A percentile compares a stretch with the other conserved stretches of the same genome.
phyloP scores from a whole-genome alignment of 1,140 invertebrate genomes.

The Lordiphosa collinella region DNA sequence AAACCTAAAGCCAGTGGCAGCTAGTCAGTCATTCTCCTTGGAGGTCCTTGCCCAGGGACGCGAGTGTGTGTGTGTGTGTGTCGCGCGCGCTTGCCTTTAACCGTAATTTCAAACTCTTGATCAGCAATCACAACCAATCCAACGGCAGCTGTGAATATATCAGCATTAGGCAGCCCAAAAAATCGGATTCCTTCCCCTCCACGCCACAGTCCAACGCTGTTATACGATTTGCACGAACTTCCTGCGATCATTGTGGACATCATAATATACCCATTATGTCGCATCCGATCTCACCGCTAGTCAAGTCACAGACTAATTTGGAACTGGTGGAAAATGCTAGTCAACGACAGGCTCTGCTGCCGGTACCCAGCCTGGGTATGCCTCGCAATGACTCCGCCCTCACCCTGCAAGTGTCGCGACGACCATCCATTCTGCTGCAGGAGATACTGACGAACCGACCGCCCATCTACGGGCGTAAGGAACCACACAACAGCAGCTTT shows the following conservation, averaged over 20 bases:
- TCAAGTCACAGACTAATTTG: conserved; percentile 70
- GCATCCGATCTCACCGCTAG: conserved; percentile 71
- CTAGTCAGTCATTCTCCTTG: neutral
- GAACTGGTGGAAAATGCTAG: conserved; percentile 58
- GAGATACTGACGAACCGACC: conserved; percentile 78
- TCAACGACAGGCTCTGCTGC: conserved; percentile 59
- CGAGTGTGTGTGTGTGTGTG: conserved; percentile 17
- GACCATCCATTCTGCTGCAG: conserved; percentile 71
- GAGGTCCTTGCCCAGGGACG: neutral
- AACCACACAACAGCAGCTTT: conserved; percentile 55
- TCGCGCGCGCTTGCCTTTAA: neutral
- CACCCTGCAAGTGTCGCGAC: conserved; percentile 69
- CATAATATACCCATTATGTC: conserved; percentile 71
- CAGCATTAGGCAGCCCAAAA: conserved; percentile 54
- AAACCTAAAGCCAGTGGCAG: conserved; percentile 31
- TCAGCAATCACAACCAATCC: conserved; percentile 37
- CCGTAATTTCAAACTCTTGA: neutral
- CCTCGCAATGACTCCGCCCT: conserved; percentile 54
- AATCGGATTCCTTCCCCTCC: conserved; percentile 63
- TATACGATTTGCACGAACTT: conserved; percentile 60
- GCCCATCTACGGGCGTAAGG: conserved; percentile 71
- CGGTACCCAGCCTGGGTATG: conserved; percentile 38
- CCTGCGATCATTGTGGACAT: conserved; percentile 70
- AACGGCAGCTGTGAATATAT: conserved; percentile 60
- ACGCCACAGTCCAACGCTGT: conserved; percentile 36